phyloP scores from a whole-genome alignment of 2,113 vertebrate species.

The Chloroceryle aenea region DNA sequence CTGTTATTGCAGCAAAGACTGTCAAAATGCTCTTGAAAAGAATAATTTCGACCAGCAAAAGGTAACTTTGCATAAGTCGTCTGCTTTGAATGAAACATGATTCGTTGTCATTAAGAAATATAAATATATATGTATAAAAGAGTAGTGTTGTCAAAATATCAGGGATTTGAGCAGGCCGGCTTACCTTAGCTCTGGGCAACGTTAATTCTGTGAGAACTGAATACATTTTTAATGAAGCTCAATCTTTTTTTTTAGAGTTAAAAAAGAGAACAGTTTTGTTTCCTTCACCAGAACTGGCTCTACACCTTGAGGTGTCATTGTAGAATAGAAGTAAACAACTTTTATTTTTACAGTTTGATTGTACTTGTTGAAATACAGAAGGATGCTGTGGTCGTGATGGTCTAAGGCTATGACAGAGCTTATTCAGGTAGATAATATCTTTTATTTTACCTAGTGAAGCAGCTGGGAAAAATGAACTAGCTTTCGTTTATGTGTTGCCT shows the following conservation, averaged over 20 bases:
- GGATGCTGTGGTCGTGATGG: background rate
- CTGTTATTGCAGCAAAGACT: background rate
- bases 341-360: background rate
- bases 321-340: background rate
- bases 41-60: background rate
- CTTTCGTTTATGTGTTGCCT: background rate
- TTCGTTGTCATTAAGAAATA: background rate
- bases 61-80: background rate
- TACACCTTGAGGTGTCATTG: background rate
- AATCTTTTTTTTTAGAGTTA: background rate
- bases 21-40: background rate
- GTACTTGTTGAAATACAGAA: background rate
- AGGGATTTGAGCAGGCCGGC: background rate
- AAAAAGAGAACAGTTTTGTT: background rate
- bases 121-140: background rate
- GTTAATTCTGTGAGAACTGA: background rate
- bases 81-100: background rate
- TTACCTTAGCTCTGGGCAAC: background rate
- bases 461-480: background rate
- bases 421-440: background rate
- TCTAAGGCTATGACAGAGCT: background rate
- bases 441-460: background rate
- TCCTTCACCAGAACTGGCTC: background rate
- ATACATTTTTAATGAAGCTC: background rate
- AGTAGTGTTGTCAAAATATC: background rate